phyloP scores from a whole-genome alignment of 2,888 invertebrate genomes.

The Zhengitettix transpicula region DNA sequence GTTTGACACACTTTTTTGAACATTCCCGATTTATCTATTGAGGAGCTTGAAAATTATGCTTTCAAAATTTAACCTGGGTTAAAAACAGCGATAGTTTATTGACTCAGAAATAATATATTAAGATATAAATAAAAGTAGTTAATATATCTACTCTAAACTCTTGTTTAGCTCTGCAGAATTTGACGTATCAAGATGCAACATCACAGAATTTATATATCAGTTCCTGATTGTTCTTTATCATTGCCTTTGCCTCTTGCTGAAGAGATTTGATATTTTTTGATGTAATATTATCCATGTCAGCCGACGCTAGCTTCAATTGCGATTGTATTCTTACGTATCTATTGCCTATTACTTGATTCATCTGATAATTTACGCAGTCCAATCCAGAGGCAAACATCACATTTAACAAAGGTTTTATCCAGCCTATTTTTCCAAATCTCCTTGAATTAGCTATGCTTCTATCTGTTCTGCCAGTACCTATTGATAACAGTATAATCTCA shows the following conservation, averaged over 20 bases:
- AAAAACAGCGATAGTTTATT: neutral
- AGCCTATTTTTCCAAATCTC: neutral
- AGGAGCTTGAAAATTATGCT: neutral
- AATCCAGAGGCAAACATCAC: too few species aligned
- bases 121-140: neutral
- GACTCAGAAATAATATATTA: neutral
- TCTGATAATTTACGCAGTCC: conserved; percentile 1
- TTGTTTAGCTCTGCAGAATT: too few species aligned
- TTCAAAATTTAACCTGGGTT: neutral
- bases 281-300: neutral
- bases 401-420: conserved; percentile 1
- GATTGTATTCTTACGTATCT: neutral
- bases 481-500: neutral
- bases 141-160: too few species aligned
- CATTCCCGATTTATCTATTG: too few species aligned
- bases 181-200: neutral
- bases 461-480: neutral
- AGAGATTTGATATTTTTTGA: neutral
- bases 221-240: neutral
- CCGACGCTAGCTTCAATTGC: neutral
- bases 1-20: too few species aligned
- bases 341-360: neutral
- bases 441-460: neutral
- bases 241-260: neutral
- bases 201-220: neutral